These are phyloP conservation scores for Apodemus sylvaticus DNA, from an alignment of 2,113 vertebrate genomes.

Conservation along the genomic window DNA sequence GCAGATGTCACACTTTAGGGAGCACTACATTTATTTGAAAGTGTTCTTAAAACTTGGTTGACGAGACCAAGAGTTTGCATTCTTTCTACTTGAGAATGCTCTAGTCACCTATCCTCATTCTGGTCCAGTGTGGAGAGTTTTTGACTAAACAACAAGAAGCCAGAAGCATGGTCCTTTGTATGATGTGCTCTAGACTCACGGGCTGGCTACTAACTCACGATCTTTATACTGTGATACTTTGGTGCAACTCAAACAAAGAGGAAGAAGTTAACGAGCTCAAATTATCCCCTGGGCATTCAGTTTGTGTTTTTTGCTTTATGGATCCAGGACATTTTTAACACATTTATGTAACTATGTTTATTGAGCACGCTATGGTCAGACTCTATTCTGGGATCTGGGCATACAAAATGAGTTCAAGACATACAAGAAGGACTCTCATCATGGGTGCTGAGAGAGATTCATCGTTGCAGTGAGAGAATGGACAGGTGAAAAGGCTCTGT, in stretches of 20 bases:
- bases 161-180: background rate
- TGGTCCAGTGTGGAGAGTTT: background rate
- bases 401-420: background rate
- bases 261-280: slow-evolving; percentile 16
- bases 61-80: background rate
- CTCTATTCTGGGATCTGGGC: background rate
- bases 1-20: background rate
- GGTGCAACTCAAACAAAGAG: slow-evolving; percentile 8
- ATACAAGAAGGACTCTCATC: background rate
- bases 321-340: slow-evolving; percentile 1
- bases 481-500: background rate
- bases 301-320: slow-evolving; percentile 8
- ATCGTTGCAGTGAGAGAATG: background rate
- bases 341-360: slow-evolving; percentile 9
- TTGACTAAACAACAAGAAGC: background rate
- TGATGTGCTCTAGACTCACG: background rate
- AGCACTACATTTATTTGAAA: background rate
- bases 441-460: background rate
- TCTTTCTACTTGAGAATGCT: background rate
- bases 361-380: background rate
- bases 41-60: background rate
- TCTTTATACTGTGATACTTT: slow-evolving; percentile 4
- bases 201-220: background rate
- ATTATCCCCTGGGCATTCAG: background rate
- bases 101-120: background rate